Conservation (phyloP, 2,797 vertebrate genomes). For the Microcaecilia unicolor region DNA sequence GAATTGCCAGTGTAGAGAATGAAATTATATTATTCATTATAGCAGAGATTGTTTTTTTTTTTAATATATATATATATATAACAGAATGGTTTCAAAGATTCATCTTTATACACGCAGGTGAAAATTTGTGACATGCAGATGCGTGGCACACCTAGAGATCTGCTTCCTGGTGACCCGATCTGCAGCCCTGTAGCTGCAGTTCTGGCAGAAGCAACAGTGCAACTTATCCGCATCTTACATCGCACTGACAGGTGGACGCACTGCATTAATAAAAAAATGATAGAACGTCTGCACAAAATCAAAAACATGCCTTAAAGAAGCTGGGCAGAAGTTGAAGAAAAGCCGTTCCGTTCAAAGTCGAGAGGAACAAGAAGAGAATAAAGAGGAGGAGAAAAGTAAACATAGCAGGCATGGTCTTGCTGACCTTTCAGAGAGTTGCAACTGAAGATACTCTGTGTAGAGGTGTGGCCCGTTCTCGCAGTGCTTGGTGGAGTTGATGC, state of each 20-base stretch:
- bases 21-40: too few species aligned
- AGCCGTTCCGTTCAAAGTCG: slow-evolving; percentile 89
- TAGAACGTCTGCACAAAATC: slow-evolving; percentile 86
- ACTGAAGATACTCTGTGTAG: slow-evolving; percentile 77
- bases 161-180: slow-evolving; percentile 87
- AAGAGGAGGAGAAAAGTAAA: slow-evolving; percentile 77
- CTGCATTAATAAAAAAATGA: slow-evolving; percentile 88
- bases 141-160: slow-evolving; percentile 88
- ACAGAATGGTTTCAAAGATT: neutral
- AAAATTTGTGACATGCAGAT: slow-evolving; percentile 99
- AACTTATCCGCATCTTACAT: slow-evolving; percentile 88
- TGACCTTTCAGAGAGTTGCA: slow-evolving; percentile 81
- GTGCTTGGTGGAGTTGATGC: slow-evolving; percentile 92
- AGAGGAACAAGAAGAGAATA: slow-evolving; percentile 84
- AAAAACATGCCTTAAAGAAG: slow-evolving; percentile 77
- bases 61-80: too few species aligned
- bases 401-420: slow-evolving; percentile 67
- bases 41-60: neutral
- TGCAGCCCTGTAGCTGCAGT: slow-evolving; percentile 92
- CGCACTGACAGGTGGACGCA: slow-evolving; percentile 89
- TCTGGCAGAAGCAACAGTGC: slow-evolving; percentile 86
- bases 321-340: slow-evolving; percentile 80
- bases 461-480: slow-evolving; percentile 92
- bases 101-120: too few species aligned
- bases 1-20: too few species aligned